Conservation (phyloP, 2,888 invertebrate genomes). For the Sesia bembeciformis region DNA sequence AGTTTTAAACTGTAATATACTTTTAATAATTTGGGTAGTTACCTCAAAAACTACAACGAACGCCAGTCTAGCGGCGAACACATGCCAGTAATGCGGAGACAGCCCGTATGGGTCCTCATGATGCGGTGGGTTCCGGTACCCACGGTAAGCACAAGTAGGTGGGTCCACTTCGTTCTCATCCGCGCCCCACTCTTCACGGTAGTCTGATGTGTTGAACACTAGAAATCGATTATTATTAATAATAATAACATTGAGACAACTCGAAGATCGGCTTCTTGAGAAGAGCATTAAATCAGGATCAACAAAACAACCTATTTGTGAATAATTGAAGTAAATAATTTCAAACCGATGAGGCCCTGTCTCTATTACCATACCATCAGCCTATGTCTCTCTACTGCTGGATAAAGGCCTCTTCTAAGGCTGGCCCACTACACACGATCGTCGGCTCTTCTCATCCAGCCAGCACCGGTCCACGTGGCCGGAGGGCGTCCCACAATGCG, state of each 20-base stretch:
- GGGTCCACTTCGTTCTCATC: conserved; percentile 76
- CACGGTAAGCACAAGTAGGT: conserved; percentile 85
- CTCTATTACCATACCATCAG: too few species aligned
- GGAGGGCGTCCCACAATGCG: too few species aligned
- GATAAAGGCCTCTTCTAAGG: too few species aligned
- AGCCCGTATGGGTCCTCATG: conserved; percentile 81
- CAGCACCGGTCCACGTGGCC: too few species aligned
- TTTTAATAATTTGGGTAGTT: conserved; percentile 10
- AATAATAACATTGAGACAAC: not conserved
- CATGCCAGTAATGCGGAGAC: conserved; percentile 95
- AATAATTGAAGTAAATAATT: too few species aligned
- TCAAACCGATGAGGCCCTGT: too few species aligned
- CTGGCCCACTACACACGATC: too few species aligned
- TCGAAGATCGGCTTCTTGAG: not conserved
- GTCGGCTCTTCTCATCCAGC: too few species aligned
- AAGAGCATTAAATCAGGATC: too few species aligned
- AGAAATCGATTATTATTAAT: conserved; percentile 4
- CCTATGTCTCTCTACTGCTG: too few species aligned
- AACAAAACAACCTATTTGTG: too few species aligned
- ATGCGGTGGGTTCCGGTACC: conserved; percentile 83
- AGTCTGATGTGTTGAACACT: conserved; percentile 90
- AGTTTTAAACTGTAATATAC: too few species aligned
- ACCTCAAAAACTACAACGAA: conserved; percentile 97
- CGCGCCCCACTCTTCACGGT: conserved; percentile 85
- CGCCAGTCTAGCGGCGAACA: conserved; percentile 92